Conservation (phyloP, 2,888 invertebrate genomes). For the Oscheius sp. region DNA sequence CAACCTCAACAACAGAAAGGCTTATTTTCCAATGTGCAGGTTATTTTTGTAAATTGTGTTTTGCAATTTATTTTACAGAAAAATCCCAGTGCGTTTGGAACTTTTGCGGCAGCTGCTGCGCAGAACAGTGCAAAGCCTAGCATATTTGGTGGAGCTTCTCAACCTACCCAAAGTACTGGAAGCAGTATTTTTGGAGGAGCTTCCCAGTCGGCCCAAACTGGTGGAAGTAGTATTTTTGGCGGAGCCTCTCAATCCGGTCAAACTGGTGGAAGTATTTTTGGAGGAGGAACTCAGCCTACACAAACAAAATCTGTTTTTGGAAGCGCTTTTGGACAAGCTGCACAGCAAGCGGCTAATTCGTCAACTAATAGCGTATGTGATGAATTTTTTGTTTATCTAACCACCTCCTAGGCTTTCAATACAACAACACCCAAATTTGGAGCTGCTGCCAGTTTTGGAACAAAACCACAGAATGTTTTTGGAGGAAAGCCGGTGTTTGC, state of each 20-base stretch:
- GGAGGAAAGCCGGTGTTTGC: conserved; percentile 22
- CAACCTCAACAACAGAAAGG: conserved; percentile 1
- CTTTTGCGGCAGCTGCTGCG: not conserved
- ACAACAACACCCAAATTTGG: conserved; percentile 21
- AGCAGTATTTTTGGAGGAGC: conserved; percentile 21
- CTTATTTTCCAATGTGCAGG: conserved; percentile 19
- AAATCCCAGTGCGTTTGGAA: conserved; percentile 20
- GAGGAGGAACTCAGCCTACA: conserved; percentile 5
- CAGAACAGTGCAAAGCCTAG: conserved; percentile 3
- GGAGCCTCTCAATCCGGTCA: conserved; percentile 2
- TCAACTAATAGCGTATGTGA: not conserved
- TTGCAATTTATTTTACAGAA: conserved; percentile 12
- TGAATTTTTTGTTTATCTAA: not conserved
- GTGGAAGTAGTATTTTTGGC: conserved; percentile 9
- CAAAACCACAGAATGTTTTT: conserved; percentile 2
- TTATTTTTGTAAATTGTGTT: no score
- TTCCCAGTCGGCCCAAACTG: not conserved
- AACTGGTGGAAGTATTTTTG: not conserved
- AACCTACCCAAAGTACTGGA: not conserved
- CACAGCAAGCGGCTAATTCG: not conserved
- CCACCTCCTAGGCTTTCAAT: conserved; percentile 7
- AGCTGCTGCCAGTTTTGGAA: conserved; percentile 10
- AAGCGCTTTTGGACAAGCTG: not conserved
- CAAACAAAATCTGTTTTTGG: conserved; percentile 4
- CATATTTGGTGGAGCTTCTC: conserved; percentile 23